phyloP scores from a whole-genome alignment of 1,140 invertebrate genomes.

The Magallana angulata region DNA sequence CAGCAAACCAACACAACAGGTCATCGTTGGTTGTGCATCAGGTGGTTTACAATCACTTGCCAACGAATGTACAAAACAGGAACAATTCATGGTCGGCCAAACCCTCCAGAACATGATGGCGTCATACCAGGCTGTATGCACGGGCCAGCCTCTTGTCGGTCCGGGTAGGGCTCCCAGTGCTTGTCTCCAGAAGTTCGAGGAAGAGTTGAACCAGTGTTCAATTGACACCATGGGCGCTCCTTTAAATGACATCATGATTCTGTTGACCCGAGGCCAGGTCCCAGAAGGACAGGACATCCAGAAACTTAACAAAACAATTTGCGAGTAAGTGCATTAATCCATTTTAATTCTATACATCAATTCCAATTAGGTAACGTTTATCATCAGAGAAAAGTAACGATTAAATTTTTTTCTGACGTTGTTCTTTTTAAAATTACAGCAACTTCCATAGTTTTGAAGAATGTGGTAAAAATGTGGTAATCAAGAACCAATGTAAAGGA shows the following conservation, averaged over 20 bases:
- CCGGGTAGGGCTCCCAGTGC: conserved; percentile 37
- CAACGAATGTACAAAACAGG: conserved; percentile 53
- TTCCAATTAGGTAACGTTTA: no score
- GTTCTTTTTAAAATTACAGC: conserved; percentile 38
- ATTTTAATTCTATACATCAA: background rate
- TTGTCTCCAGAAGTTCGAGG: conserved; percentile 55
- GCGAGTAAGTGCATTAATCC: conserved; percentile 45
- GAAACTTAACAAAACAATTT: conserved; percentile 55
- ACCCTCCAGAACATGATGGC: conserved; percentile 62
- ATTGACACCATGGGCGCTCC: conserved; percentile 28
- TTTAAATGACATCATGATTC: conserved; percentile 52
- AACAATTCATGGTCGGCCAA: conserved; percentile 59
- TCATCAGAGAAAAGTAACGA: no score
- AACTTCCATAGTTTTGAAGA: conserved; percentile 54
- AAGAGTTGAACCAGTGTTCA: conserved; percentile 51
- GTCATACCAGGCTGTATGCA: conserved; percentile 53
- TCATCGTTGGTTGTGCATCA: conserved; percentile 55
- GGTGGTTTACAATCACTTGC: conserved; percentile 45
- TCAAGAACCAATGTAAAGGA: conserved; percentile 46
- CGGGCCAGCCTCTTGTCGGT: conserved; percentile 46
- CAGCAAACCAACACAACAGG: conserved; percentile 51
- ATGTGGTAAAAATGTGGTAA: conserved; percentile 52
- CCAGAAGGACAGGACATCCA: conserved; percentile 52
- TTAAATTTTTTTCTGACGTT: no score
- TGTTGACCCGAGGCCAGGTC: conserved; percentile 53